phyloP scores from a whole-genome alignment of 2,113 vertebrate species.

The Brachionichthys hirsutus region DNA sequence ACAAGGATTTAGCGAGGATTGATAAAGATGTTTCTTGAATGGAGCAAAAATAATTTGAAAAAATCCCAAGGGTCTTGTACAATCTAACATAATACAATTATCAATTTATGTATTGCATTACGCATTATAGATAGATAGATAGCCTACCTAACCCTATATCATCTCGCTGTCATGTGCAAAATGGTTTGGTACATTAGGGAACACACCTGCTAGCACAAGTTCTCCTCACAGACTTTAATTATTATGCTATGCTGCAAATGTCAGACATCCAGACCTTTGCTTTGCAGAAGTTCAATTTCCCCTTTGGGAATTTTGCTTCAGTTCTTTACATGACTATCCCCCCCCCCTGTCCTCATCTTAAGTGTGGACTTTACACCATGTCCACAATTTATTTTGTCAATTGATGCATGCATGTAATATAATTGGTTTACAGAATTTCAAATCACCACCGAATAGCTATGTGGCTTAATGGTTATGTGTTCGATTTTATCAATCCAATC shows the following conservation, averaged over 20 bases:
- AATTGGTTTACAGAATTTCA: background rate
- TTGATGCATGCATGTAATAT: conserved; percentile 3
- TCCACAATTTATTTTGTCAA: conserved; percentile 22
- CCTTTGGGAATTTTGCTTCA: conserved; percentile 40
- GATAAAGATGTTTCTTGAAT: conserved; percentile 1
- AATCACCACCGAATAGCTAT: background rate
- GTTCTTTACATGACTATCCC: no score
- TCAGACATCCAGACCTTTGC: conserved; percentile 10
- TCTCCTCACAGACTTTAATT: conserved; percentile 6
- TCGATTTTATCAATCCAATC: background rate
- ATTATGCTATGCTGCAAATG: conserved; percentile 22
- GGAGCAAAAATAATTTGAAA: no score
- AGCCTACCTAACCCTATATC: conserved; percentile 2
- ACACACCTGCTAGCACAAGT: conserved; percentile 12
- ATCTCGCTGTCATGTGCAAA: conserved; percentile 14
- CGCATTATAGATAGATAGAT: no score
- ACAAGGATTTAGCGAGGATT: conserved; percentile 25
- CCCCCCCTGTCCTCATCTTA: no score
- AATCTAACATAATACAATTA: no score
- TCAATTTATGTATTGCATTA: no score
- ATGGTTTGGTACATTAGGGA: conserved; percentile 12
- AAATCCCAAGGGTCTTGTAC: no score
- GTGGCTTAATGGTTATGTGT: background rate
- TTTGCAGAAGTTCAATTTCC: conserved; percentile 41
- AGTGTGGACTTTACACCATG: conserved; percentile 19